phyloP scores from a whole-genome alignment of 2,113 vertebrate genomes.

The Grantiella picta region DNA sequence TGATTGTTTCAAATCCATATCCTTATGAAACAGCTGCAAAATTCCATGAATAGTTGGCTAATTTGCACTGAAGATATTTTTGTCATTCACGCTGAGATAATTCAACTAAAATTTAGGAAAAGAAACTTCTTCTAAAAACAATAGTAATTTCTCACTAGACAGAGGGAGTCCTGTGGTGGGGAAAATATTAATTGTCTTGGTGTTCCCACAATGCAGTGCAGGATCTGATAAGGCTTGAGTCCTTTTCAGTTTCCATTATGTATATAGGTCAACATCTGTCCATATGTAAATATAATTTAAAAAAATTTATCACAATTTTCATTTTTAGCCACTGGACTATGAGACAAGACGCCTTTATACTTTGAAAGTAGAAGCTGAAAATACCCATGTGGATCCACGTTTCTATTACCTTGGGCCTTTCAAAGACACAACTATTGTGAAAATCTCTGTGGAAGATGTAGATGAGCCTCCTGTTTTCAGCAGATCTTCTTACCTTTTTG shows the following conservation, averaged over 20 bases:
- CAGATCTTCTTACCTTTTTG: slow-evolving; percentile 79
- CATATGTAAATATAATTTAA: background rate
- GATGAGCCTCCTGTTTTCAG: slow-evolving; percentile 82
- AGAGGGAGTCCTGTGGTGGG: background rate
- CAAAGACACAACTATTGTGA: slow-evolving; percentile 80
- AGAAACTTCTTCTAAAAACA: background rate
- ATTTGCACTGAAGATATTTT: background rate
- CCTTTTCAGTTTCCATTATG: background rate
- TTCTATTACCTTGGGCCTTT: slow-evolving; percentile 83
- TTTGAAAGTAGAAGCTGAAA: slow-evolving; percentile 80
- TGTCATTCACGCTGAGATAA: background rate
- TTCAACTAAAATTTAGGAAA: background rate
- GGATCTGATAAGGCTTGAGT: background rate
- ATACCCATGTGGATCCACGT: slow-evolving; percentile 78
- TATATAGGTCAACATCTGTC: background rate
- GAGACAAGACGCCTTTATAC: slow-evolving; percentile 77
- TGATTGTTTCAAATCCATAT: background rate
- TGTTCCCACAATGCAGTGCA: background rate
- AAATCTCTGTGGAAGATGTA: slow-evolving; percentile 80
- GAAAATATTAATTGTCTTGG: background rate
- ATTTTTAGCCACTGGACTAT: slow-evolving; percentile 77
- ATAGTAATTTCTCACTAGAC: background rate
- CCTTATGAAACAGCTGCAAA: background rate
- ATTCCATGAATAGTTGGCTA: background rate
- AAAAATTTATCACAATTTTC: background rate